Conservation (phyloP, 2,113 vertebrate genomes). For the Chloropsis hardwickii region DNA sequence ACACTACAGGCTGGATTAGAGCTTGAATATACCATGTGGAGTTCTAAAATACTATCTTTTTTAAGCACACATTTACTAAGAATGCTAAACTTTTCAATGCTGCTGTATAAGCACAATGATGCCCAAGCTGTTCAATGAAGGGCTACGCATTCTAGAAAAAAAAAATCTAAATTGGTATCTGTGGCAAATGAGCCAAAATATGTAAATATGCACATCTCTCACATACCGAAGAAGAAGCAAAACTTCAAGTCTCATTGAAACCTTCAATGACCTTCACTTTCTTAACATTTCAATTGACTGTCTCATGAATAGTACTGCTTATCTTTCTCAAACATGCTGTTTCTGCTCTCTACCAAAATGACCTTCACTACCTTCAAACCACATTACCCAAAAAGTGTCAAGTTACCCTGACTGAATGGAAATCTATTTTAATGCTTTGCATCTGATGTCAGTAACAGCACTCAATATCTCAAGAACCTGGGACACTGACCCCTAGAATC, state of each 20-base stretch:
- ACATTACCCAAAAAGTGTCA: neutral
- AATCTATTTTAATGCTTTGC: conserved; percentile 27
- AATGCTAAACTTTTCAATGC: neutral
- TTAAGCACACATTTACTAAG: neutral
- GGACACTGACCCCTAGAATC: neutral
- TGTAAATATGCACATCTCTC: neutral
- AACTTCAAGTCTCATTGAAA: neutral
- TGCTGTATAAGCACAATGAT: neutral
- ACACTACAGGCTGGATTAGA: neutral
- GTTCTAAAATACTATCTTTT: neutral
- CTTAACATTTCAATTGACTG: neutral
- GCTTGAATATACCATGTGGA: neutral
- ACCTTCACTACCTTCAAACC: conserved; percentile 40
- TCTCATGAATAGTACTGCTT: neutral
- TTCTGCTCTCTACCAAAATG: neutral
- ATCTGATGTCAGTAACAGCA: neutral
- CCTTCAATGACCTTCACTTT: neutral
- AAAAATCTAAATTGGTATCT: neutral
- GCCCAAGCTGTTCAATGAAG: neutral
- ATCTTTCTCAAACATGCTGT: neutral
- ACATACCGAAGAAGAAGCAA: neutral
- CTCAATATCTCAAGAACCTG: conserved; percentile 11
- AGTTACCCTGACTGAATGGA: conserved; percentile 6
- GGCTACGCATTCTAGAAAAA: neutral
- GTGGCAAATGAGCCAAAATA: neutral